These are phyloP conservation scores for Microcebus griseorufus DNA, from an alignment of 2,113 vertebrate species.

Conservation along the genomic window DNA sequence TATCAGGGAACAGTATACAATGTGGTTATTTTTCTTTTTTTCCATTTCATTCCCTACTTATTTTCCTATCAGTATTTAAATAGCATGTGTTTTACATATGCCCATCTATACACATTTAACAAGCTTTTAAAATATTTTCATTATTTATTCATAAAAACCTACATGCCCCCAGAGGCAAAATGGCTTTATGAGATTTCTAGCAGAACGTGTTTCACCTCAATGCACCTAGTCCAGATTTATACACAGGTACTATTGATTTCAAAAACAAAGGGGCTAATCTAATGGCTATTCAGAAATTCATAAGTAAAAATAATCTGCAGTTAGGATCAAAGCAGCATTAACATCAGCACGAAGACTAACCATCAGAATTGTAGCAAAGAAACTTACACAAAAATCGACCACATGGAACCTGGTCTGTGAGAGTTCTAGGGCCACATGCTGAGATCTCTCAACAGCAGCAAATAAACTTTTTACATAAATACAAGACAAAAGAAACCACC, in stretches of 20 bases:
- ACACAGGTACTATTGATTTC: not conserved
- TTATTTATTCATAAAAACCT: conserved; percentile 75
- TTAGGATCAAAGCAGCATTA: not conserved
- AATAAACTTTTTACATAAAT: conserved; percentile 76
- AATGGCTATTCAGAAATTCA: not conserved
- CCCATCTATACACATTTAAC: conserved; percentile 53
- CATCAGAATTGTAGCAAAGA: not conserved
- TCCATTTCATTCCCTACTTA: conserved; percentile 48
- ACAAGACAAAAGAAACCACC: conserved; percentile 70
- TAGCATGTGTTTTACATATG: conserved; percentile 75
- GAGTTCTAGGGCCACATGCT: conserved; percentile 29
- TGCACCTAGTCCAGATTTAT: conserved; percentile 5
- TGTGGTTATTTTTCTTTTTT: not conserved
- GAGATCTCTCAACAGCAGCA: conserved; percentile 63
- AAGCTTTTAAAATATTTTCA: conserved; percentile 75
- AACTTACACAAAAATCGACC: not conserved
- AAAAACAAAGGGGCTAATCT: not conserved
- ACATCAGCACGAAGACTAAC: not conserved
- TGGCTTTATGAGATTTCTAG: conserved; percentile 46
- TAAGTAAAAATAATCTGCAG: not conserved
- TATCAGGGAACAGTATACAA: not conserved
- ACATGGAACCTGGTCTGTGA: not conserved
- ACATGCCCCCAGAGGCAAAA: conserved; percentile 32
- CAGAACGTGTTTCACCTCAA: conserved; percentile 39
- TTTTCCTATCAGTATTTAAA: conserved; percentile 55